A percentile compares a stretch with the other conserved stretches of the same genome.
Conservation (phyloP, 2,888 invertebrate species). For the Cantharis flavilabris region DNA sequence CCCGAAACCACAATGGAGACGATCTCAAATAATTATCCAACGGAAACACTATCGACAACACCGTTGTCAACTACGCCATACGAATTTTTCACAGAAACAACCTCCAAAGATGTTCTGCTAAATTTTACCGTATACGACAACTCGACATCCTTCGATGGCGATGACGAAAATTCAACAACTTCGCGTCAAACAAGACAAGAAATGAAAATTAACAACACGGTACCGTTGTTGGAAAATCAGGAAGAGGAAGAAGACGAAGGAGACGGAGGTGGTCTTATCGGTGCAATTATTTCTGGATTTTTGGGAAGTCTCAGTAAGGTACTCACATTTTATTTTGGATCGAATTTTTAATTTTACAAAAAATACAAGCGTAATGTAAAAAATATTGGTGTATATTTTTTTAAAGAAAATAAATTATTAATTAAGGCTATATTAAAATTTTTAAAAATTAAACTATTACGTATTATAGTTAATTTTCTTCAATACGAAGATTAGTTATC, state of each 20-base stretch:
- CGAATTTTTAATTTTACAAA: neutral
- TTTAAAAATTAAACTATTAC: neutral
- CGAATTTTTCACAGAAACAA: neutral
- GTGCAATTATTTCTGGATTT: constrained; percentile 52
- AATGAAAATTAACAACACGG: constrained; percentile 8
- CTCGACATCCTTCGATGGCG: neutral
- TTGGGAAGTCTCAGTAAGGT: constrained; percentile 53
- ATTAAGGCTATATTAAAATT: neutral
- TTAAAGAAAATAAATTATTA: neutral
- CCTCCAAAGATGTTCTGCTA: neutral
- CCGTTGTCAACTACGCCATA: neutral
- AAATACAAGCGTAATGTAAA: neutral
- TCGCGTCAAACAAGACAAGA: constrained; percentile 11
- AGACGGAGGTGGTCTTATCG: constrained; percentile 49
- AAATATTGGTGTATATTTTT: neutral
- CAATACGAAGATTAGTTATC: neutral
- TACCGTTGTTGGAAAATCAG: constrained; percentile 18
- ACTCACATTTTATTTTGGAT: constrained; percentile 18
- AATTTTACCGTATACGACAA: neutral
- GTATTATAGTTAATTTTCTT: neutral
- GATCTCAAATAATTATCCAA: neutral
- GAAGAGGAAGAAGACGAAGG: constrained; percentile 44
- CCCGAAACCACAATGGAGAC: neutral
- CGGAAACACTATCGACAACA: neutral
- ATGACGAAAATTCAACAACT: constrained; percentile 3